Evolutionary conservation across 2,797 vertebrate genomes (phyloP), one percentile per base, ranked within the genome.

Genomic region (Lateolabrax maculatus): DNA sequence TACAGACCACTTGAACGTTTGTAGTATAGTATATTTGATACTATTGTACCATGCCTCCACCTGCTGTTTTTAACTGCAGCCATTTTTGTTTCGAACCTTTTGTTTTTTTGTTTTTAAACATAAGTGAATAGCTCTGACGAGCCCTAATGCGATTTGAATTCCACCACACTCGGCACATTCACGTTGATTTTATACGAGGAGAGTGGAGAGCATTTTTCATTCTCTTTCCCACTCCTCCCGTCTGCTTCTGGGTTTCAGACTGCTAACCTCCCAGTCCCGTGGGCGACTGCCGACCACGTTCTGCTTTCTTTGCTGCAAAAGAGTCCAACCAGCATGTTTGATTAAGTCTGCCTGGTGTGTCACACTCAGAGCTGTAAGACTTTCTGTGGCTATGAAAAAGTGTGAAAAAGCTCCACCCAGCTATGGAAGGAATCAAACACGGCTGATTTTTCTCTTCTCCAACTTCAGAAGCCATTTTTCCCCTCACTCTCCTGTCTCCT

Each of bases 21-120:
- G 85, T 90, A 87, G 88, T 81, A 62, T 89, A 89, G 84, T 81
- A 86, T 77, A 79, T 89, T 92, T 91, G 83, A 87, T 91, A 86
- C 87, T 80, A 41, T 78, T 44, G 76, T 79, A 71, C 84, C 76
- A 80, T 58, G 53, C 82, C 66, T 81, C 69, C 76, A 58, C 79
- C 80, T 82, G 67, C 76, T 86, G 70, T 74, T 84, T 80, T 58
- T 44, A 68, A 39, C 76, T 63, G 63, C 72, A 43, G 64, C 74
- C 83, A 68, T 71, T 5, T 90, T 76, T 68, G 18, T 56, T 80
- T 77, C 37, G 12, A 43, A 27, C 21, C 11, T 0, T 71, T 72
- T 71, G 43, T 75, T 62, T 58, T 73, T 71, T 31, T 36, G 27
- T 53, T 29, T 23, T 21, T 1, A 9, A n/a, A 44, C 27, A 25